Conservation (phyloP, 2,113 vertebrate genomes). For the Antechinus flavipes region DNA sequence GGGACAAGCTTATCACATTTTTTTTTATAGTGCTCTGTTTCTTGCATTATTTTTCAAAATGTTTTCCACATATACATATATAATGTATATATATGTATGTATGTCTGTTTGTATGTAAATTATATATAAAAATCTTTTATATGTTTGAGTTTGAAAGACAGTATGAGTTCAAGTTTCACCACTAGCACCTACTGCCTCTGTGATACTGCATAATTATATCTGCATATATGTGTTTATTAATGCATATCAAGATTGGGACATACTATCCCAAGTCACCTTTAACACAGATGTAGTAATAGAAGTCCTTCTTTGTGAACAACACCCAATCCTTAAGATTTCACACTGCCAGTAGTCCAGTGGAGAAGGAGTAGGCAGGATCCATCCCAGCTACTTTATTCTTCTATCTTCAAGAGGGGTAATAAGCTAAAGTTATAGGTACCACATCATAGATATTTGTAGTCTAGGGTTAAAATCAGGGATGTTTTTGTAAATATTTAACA, state of each 20-base stretch:
- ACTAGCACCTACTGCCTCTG: background rate
- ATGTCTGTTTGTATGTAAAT: background rate
- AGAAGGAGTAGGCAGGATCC: background rate
- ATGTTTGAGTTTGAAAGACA: background rate
- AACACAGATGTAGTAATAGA: background rate
- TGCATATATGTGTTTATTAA: background rate
- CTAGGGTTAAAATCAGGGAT: background rate
- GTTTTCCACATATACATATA: accelerated
- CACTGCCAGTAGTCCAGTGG: background rate
- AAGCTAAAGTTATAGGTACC: background rate
- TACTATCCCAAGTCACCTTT: background rate
- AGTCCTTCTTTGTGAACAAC: background rate
- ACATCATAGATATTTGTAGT: background rate
- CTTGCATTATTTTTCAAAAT: background rate
- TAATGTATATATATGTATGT: accelerated
- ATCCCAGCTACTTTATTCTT: background rate
- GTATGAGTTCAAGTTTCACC: background rate
- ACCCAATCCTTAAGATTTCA: background rate
- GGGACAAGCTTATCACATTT: background rate
- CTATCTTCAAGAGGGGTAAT: background rate
- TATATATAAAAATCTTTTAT: background rate
- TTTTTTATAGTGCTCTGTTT: no score
- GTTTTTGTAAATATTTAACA: background rate
- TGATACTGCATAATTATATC: background rate
- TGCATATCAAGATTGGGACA: background rate